phyloP scores from a whole-genome alignment of 2,888 invertebrate genomes.

The Bombylius major region DNA sequence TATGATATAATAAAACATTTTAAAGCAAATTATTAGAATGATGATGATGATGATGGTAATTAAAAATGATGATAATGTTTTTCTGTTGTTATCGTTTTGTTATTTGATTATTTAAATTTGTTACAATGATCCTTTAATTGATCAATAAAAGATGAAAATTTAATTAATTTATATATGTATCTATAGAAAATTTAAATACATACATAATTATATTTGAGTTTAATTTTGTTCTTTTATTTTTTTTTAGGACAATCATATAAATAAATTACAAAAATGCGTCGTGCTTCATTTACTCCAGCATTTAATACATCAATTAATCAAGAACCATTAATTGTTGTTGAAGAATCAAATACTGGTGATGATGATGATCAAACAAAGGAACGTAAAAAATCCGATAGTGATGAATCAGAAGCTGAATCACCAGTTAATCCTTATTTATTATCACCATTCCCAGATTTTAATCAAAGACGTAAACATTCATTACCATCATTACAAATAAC shows the following conservation, averaged over 20 bases:
- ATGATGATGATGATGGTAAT: too few relatives aligned
- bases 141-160: too few relatives aligned
- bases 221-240: neutral
- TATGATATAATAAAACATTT: too few relatives aligned
- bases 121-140: too few relatives aligned
- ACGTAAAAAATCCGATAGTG: slow-evolving; percentile 38
- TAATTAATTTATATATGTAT: too few relatives aligned
- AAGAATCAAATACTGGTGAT: slow-evolving; percentile 55
- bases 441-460: slow-evolving; percentile 64
- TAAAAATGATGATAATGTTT: too few relatives aligned
- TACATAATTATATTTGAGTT: too few relatives aligned
- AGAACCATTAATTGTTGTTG: slow-evolving; percentile 74
- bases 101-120: too few relatives aligned
- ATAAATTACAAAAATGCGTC: slow-evolving; percentile 44
- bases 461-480: slow-evolving; percentile 67
- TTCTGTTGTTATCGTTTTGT: too few relatives aligned
- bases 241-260: slow-evolving; percentile 1
- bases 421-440: slow-evolving; percentile 70
- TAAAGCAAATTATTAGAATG: too few relatives aligned
- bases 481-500: slow-evolving; percentile 74
- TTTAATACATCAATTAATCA: slow-evolving; percentile 41
- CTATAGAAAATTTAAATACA: too few relatives aligned
- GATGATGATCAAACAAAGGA: slow-evolving; percentile 42
- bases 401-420: slow-evolving; percentile 56
- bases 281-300: slow-evolving; percentile 53